Conservation (phyloP, 2,888 invertebrate genomes). For the Lepidonotus clava region DNA sequence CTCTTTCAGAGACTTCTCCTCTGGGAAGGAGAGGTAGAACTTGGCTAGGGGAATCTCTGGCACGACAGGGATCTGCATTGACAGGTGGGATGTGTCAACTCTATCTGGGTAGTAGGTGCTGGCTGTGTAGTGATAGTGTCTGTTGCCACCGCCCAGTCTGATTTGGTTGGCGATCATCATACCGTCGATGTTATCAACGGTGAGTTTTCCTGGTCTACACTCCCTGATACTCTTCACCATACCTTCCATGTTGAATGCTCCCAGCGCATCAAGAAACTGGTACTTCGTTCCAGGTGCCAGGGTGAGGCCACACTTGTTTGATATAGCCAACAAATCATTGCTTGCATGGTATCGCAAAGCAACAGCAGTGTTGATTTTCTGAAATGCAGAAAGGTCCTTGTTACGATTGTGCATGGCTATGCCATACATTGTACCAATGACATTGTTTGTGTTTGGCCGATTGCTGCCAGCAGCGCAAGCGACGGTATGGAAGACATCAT, state of each 20-base stretch:
- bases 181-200: constrained; percentile 13
- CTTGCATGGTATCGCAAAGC: background rate
- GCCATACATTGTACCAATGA: background rate
- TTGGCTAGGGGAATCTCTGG: too few relatives aligned
- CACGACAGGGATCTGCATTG: too few relatives aligned
- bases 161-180: background rate
- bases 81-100: background rate
- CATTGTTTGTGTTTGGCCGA: background rate
- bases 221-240: background rate
- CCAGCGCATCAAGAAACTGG: background rate
- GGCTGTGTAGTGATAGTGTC: background rate
- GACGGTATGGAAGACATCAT: background rate
- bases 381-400: background rate
- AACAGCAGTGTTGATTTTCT: background rate
- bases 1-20: background rate
- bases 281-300: background rate
- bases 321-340: background rate
- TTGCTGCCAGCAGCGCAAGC: background rate
- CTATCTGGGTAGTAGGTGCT: constrained; percentile 27
- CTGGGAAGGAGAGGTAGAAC: background rate
- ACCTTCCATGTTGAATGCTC: background rate
- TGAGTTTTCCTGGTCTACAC: background rate
- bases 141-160: background rate
- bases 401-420: background rate
- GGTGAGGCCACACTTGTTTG: background rate